These are phyloP conservation scores for Peromyscus aztecus DNA, from an alignment of 2,797 vertebrate genomes.

Conservation along the genomic window DNA sequence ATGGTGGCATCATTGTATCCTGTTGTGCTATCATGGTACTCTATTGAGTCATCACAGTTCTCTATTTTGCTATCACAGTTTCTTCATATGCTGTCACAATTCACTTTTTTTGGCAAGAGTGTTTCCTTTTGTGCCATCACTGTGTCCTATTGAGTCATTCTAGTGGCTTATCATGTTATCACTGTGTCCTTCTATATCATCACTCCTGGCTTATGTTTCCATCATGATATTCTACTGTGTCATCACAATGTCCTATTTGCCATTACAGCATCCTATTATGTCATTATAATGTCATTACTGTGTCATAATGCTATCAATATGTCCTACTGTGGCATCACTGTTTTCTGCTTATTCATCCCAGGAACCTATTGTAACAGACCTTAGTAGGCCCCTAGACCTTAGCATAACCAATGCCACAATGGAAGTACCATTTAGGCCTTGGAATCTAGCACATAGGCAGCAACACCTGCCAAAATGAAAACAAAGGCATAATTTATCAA, in stretches of 20 bases:
- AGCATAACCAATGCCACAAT: neutral
- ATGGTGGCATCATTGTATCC: neutral
- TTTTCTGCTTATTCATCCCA: neutral
- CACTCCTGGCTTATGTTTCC: neutral
- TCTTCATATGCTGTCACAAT: neutral
- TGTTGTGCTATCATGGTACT: neutral
- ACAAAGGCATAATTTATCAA: neutral
- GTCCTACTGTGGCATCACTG: neutral
- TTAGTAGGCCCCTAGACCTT: neutral
- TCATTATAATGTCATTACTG: neutral
- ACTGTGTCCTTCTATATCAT: neutral
- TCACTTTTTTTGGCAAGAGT: neutral
- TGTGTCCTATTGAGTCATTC: neutral
- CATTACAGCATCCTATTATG: neutral
- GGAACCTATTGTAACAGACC: neutral
- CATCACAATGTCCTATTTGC: fast-evolving
- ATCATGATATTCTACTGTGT: neutral
- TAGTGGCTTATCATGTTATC: neutral
- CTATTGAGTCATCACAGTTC: neutral
- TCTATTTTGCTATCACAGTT: neutral
- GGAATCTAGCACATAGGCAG: neutral
- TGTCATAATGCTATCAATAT: too few relatives aligned
- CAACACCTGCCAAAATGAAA: neutral
- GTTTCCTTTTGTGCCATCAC: neutral
- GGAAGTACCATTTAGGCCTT: neutral